A percentile compares a stretch with the other conserved stretches of the same genome.
Evolutionary conservation across 2,113 vertebrate genomes (phyloP).

Genomic region (Neofelis nebulosa): DNA sequence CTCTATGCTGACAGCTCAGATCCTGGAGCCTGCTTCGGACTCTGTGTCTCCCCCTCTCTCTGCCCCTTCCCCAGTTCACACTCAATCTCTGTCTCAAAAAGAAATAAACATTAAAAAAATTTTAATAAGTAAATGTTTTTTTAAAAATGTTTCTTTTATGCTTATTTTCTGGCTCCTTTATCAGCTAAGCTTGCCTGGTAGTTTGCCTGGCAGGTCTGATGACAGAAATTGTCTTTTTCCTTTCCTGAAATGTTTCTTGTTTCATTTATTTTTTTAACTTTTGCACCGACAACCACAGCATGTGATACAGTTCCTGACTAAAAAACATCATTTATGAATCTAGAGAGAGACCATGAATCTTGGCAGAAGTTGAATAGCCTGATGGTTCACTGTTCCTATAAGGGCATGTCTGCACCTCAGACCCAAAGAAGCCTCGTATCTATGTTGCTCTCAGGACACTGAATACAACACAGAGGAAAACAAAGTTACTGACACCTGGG

Average conservation of each 20-base stretch:
- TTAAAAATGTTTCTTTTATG: not conserved
- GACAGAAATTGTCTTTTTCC: slow-evolving; percentile 19
- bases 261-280: not conserved
- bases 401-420: not conserved
- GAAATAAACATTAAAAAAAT: no score
- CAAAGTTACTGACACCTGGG: no score
- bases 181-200: slow-evolving; percentile 56
- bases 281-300: not conserved
- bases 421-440: not conserved
- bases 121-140: no score
- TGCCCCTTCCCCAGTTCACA: no score
- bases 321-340: slow-evolving; percentile 14
- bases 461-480: not conserved
- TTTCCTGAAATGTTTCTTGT: slow-evolving; percentile 51
- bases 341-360: not conserved
- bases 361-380: not conserved
- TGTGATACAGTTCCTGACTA: not conserved
- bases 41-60: no score
- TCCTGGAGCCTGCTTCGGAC: no score
- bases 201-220: slow-evolving; percentile 20
- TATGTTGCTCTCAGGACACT: not conserved
- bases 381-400: not conserved
- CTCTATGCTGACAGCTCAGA: no score
- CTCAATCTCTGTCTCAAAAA: no score
- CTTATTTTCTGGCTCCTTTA: not conserved